These are phyloP conservation scores for Corydoras sp. DNA, from an alignment of 2,113 vertebrate species.

Conservation along the genomic window DNA sequence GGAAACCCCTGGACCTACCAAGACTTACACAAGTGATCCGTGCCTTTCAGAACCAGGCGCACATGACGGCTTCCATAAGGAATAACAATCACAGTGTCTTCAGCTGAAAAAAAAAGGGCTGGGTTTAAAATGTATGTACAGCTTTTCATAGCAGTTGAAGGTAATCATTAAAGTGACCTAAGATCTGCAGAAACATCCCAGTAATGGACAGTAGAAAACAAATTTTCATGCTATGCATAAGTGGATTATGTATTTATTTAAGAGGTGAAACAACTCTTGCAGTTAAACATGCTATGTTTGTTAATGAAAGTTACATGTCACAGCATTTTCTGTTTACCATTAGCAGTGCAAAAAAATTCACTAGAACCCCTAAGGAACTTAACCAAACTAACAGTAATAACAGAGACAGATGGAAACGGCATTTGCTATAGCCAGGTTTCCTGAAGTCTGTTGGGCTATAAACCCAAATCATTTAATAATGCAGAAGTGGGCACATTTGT, in stretches of 20 bases:
- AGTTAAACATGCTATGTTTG: conserved; percentile 11
- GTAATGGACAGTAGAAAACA: conserved; percentile 27
- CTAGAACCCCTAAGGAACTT: too few species aligned
- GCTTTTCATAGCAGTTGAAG: conserved; percentile 33
- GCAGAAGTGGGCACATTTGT: too few species aligned
- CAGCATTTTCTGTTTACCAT: background rate
- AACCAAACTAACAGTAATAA: too few species aligned
- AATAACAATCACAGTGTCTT: conserved; percentile 82
- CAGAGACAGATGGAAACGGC: too few species aligned
- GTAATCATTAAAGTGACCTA: conserved; percentile 34
- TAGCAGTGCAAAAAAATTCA: background rate
- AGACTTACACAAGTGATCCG: conserved; percentile 96
- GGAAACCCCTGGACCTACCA: conserved; percentile 69
- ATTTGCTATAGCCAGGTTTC: too few species aligned
- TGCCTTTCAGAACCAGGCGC: conserved; percentile 89
- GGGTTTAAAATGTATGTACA: conserved; percentile 10
- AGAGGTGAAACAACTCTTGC: background rate
- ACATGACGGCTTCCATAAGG: conserved; percentile 89
- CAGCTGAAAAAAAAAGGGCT: conserved; percentile 58
- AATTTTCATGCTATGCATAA: conserved; percentile 11
- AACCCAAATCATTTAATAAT: too few species aligned
- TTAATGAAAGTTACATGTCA: background rate
- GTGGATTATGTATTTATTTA: conserved; percentile 24
- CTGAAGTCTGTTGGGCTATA: too few species aligned
- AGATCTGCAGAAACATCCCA: conserved; percentile 24